Percentiles rank a stretch among this genome's conserved stretches.
Evolutionary conservation across 1,140 invertebrate species (phyloP).

Genomic region (Camponotus floridanus): DNA sequence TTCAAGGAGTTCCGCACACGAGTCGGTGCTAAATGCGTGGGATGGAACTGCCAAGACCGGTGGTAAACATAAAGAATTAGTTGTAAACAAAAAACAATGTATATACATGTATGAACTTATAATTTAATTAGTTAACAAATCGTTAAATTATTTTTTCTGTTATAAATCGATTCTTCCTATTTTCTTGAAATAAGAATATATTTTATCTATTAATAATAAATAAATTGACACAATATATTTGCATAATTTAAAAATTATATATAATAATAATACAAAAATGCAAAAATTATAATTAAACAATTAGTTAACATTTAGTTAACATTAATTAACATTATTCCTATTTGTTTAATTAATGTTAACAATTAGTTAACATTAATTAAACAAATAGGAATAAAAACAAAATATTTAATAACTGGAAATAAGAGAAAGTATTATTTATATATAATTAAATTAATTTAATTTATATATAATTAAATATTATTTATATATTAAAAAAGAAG

Average conservation of each 20-base stretch:
- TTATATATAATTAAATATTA: not conserved
- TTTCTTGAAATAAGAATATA: not conserved
- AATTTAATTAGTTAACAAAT: not conserved
- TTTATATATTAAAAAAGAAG: constrained; percentile 1
- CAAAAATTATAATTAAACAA: not conserved
- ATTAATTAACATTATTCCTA: too few relatives aligned
- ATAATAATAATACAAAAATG: not conserved
- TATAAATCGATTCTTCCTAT: not conserved
- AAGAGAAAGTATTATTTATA: not conserved
- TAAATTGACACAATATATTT: not conserved
- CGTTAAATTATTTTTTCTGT: not conserved
- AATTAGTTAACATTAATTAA: too few relatives aligned
- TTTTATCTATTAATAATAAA: not conserved
- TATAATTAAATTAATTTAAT: not conserved
- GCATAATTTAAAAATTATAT: not conserved
- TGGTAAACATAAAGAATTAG: not conserved
- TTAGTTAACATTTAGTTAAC: too few relatives aligned
- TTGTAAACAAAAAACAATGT: not conserved
- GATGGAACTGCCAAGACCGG: not conserved
- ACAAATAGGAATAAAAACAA: not conserved
- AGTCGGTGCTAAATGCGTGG: constrained; percentile 1
- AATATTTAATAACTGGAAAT: not conserved
- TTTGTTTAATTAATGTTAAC: too few relatives aligned
- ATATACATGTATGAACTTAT: not conserved
- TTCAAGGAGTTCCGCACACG: constrained; percentile 17